Conservation (phyloP, 2,888 invertebrate species). For the Archaeoteleia sp. region DNA sequence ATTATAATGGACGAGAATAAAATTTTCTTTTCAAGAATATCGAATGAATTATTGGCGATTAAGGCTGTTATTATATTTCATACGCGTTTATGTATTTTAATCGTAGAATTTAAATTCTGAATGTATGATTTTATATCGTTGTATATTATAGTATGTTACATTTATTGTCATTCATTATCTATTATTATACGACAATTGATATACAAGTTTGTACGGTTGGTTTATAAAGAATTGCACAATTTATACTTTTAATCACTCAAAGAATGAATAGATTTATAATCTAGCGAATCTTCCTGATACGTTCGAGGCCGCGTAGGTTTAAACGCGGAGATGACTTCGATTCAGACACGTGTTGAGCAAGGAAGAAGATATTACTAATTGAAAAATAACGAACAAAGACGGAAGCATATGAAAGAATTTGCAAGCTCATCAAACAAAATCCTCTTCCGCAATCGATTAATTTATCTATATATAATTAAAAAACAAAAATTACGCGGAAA, state of each 20-base stretch:
- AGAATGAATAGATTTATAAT: constrained; percentile 24
- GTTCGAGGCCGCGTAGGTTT: not conserved
- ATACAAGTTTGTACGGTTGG: too few species aligned
- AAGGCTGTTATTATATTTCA: too few species aligned
- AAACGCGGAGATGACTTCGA: not conserved
- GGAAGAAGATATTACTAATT: constrained; percentile 5
- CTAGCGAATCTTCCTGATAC: not conserved
- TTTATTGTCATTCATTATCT: too few species aligned
- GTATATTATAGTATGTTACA: too few species aligned
- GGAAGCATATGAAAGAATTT: constrained; percentile 4
- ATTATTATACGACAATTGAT: too few species aligned
- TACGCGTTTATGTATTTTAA: too few species aligned
- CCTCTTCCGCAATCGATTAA: constrained; percentile 10
- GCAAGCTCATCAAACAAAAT: not conserved
- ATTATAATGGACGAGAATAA: too few species aligned
- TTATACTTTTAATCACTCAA: constrained; percentile 28
- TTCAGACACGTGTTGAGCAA: constrained; percentile 17
- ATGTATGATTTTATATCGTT: too few species aligned
- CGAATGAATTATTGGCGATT: too few species aligned
- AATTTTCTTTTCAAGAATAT: too few species aligned
- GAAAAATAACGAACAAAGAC: constrained; percentile 1
- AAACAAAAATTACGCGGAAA: not conserved
- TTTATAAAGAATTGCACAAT: constrained; percentile 24
- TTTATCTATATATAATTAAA: too few species aligned
- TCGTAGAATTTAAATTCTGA: too few species aligned